Evolutionary conservation across 2,113 vertebrate genomes (phyloP).

Genomic region (Chaenocephalus aceratus): DNA sequence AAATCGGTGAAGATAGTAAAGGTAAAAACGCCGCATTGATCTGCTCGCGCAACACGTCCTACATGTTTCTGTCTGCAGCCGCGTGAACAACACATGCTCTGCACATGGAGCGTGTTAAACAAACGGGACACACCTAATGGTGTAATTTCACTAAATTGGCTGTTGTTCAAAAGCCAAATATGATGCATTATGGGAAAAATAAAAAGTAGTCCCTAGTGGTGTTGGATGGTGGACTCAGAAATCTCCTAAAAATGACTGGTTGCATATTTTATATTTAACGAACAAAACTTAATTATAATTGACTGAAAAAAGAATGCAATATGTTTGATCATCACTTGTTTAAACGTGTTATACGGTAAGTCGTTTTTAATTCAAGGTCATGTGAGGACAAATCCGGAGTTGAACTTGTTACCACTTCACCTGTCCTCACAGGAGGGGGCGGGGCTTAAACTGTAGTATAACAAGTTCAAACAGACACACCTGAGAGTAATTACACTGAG

Average conservation of each 20-base stretch:
- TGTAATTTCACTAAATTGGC: too few species aligned
- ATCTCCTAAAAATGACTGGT: too few species aligned
- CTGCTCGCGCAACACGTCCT: neutral
- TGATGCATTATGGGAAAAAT: neutral
- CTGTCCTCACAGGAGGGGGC: too few species aligned
- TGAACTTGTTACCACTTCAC: too few species aligned
- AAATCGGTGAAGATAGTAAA: neutral
- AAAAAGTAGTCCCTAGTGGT: too few species aligned
- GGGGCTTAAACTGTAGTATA: neutral
- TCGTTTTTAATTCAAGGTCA: too few species aligned
- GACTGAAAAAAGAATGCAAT: too few species aligned
- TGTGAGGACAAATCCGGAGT: neutral
- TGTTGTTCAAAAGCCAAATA: neutral
- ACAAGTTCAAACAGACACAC: slow-evolving; percentile 42
- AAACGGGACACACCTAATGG: neutral
- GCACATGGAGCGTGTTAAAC: neutral
- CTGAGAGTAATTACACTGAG: neutral
- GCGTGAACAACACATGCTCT: neutral
- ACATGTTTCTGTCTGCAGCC: neutral
- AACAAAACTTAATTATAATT: too few species aligned
- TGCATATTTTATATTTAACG: too few species aligned
- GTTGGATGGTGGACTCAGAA: too few species aligned
- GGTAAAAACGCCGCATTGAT: neutral
- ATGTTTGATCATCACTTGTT: too few species aligned
- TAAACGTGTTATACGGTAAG: too few species aligned